Evolutionary conservation across 2,888 invertebrate genomes (phyloP), one percentile per base, ranked within the genome.

Genomic region (Dolichopus griseipennis): DNA sequence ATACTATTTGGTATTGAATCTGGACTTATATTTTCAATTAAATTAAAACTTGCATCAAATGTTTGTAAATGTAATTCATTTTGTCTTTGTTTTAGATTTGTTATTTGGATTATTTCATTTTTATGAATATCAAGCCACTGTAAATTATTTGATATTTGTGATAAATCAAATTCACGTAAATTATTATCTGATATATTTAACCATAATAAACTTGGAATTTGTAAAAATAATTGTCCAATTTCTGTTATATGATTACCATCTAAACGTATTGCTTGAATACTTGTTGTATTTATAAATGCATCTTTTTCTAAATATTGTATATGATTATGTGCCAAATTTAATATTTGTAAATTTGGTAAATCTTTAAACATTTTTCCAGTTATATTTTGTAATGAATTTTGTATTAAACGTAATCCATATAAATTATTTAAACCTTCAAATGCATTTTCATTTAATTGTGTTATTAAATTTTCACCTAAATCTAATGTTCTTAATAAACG

Each of bases 51-150:
- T n/a, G 90, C 91, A 77, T 95, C 95, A 73, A 95, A 83, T 65
- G 92, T 93, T 82, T 92, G 90, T 69, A 95, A 83, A 43, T 87
- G 86, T 63, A 93, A 83, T 76, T 91, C 88, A 76, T 85, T 83
- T 0, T 74, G 69, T 75, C 89, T 89, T 71, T 89, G 78, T 52
- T 86, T 86, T 75, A 88, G 88, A 72, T 88, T 88, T 69, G 91
- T 90, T 65, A 95, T 83, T 76, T 92, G 90, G 73, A 85, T 84
- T 73, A 95, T 88, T 75, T 87, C 87, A 83, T 96, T 95, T 79
- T 91, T 92, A 79, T 94, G 94, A 76, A 95, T 84, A 83, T 95
- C 95, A 72, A 96, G 83, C 92, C 93, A 93, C 78, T 93, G 91
- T 72, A 95, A 84, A 71, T 89, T 89, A 74, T 85, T 83, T 18